Evolutionary conservation across 2,113 vertebrate genomes (phyloP), one percentile per base, ranked within the genome.

Genomic region (Eubucco bourcierii): DNA sequence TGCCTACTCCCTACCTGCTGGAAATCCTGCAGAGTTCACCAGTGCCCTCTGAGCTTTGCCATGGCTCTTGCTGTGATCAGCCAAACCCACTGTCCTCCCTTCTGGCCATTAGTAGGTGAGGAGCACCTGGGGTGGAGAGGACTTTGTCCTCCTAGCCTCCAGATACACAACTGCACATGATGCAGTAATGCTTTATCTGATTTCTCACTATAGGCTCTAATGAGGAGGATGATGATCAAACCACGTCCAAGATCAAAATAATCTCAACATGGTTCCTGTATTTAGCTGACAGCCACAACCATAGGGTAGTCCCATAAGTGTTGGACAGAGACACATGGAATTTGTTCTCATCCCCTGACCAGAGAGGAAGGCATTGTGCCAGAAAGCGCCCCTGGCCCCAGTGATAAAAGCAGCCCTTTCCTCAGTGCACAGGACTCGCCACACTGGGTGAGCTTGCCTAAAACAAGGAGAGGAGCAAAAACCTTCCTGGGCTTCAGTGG

Each of bases 381-480:
- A 65, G 0, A 80, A 77, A 64, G 31, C 24, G 47, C 47, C 12
- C 19, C 41, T 12, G n/a, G 12, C 10, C 47, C 34, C 27, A 39
- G 27, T 7, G 31, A 33, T 27, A 66, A 52, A 59, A 41, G 29
- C 79, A 76, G 44, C 13, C 50, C 63, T n/a, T 44, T 66, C n/a
- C 41, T 56, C 8, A 0, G 18, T 4, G 27, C 6, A 1, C 2
- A 1, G 63, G 37, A 33, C n/a, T 60, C 58, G 11, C 29, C 4
- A 3, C 64, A 31, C 0, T 4, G 27, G 27, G 44, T 64, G 59
- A 65, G 39, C 11, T 72, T 37, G 24, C 55, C 31, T 61, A 4
- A 34, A 10, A 27, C 20, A n/a, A 80, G 56, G 72, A 85, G 12
- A 79, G 11, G 24, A 11, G 13, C 21, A 76, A 24, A 27, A 29